These are phyloP conservation scores for Glaucopsyche alexis DNA, from an alignment of 2,888 invertebrate genomes.

Conservation along the genomic window DNA sequence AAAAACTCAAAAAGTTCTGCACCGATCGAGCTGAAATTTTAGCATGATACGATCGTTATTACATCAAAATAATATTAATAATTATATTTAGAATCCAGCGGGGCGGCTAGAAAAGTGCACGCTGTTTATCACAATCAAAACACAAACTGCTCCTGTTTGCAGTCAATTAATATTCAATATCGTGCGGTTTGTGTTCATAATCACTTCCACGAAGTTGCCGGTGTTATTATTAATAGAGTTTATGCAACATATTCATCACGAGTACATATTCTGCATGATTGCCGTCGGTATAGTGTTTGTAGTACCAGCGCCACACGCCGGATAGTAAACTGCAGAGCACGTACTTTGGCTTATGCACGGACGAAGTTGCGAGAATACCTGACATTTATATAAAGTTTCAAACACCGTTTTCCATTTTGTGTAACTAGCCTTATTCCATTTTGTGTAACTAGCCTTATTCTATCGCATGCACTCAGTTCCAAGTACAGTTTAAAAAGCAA, in stretches of 20 bases:
- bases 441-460: slow-evolving; percentile 29
- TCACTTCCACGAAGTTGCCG: slow-evolving; percentile 1
- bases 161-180: slow-evolving; percentile 6
- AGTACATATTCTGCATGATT: slow-evolving; percentile 12
- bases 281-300: not conserved
- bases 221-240: slow-evolving; percentile 22
- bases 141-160: not conserved
- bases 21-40: no score
- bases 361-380: slow-evolving; percentile 23
- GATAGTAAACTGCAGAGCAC: slow-evolving; percentile 14
- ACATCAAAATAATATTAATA: not conserved
- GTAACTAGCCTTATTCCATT: slow-evolving; percentile 28
- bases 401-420: slow-evolving; percentile 20
- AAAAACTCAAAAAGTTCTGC: no score
- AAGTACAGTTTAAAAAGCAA: slow-evolving; percentile 29
- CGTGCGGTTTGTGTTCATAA: not conserved
- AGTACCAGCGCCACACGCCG: not conserved
- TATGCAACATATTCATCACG: slow-evolving; percentile 13
- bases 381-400: slow-evolving; percentile 26
- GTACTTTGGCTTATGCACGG: slow-evolving; percentile 23
- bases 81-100: not conserved
- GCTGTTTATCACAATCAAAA: slow-evolving; percentile 4
- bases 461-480: slow-evolving; percentile 27
- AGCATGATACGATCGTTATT: not conserved
- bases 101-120: not conserved